Evolutionary conservation across 2,113 vertebrate genomes (phyloP).

Genomic region (Myrmecobius fasciatus): DNA sequence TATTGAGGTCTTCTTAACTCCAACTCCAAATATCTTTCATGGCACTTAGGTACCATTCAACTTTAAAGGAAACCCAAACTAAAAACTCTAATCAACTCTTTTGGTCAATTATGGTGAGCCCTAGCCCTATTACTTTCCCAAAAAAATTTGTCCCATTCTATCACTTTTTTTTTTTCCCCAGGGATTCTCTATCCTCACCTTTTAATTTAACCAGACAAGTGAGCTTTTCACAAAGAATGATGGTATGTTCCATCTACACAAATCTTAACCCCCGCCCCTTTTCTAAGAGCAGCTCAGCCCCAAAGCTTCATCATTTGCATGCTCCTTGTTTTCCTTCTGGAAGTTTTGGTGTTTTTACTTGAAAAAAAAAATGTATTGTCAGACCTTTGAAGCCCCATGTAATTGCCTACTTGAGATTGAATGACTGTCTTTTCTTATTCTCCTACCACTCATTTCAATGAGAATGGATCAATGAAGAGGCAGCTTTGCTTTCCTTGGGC

Average conservation of each 20-base stretch:
- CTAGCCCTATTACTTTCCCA: no score
- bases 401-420: slow-evolving; percentile 21
- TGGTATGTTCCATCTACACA: background rate
- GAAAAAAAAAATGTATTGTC: background rate
- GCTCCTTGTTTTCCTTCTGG: background rate
- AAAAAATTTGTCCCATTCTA: background rate
- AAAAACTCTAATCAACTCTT: background rate
- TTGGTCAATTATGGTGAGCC: background rate
- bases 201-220: background rate
- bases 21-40: background rate
- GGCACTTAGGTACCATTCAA: background rate
- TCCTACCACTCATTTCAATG: background rate
- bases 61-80: background rate
- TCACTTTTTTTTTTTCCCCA: background rate
- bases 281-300: background rate
- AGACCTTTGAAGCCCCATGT: background rate
- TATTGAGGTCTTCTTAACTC: background rate
- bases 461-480: background rate
- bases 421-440: background rate
- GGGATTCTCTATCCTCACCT: background rate
- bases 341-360: slow-evolving; percentile 6
- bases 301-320: background rate
- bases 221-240: background rate
- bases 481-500: slow-evolving; percentile 11
- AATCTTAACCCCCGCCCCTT: background rate